phyloP scores from a whole-genome alignment of 2,113 vertebrate species.

The Gorsachius goisagi region DNA sequence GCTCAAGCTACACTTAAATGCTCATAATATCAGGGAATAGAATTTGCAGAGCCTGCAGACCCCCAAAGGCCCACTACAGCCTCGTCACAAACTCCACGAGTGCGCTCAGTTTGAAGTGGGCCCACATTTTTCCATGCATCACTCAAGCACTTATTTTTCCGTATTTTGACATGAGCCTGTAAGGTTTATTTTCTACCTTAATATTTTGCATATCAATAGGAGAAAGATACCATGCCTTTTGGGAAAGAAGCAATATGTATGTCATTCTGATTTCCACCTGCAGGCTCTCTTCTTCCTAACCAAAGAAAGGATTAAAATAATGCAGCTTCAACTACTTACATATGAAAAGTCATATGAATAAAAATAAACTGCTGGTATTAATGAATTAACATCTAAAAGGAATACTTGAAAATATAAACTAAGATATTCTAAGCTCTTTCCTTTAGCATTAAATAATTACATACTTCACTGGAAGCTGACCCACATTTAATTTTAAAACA shows the following conservation, averaged over 20 bases:
- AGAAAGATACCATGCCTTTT: not conserved
- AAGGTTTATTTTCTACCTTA: conserved; percentile 30
- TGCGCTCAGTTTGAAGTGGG: not conserved
- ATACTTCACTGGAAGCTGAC: conserved; percentile 21
- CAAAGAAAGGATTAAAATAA: conserved; percentile 50
- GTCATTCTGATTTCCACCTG: conserved; percentile 48
- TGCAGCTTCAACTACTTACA: conserved; percentile 48
- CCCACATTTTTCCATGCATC: not conserved
- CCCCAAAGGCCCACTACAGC: not conserved
- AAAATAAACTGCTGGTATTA: conserved; percentile 52
- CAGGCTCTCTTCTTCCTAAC: conserved; percentile 38
- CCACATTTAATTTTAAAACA: conserved; percentile 19
- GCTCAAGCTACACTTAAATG: not conserved
- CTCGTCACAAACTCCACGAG: not conserved
- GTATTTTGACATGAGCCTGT: conserved; percentile 6
- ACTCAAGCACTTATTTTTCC: not conserved
- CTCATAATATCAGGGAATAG: not conserved
- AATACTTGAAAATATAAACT: conserved; percentile 41
- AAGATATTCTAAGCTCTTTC: conserved; percentile 46
- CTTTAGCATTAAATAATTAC: conserved; percentile 45
- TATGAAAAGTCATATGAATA: conserved; percentile 54
- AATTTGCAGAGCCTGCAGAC: not conserved
- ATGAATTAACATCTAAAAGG: conserved; percentile 62
- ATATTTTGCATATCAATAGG: conserved; percentile 39
- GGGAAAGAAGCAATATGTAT: conserved; percentile 29